Evolutionary conservation across 2,888 invertebrate genomes (phyloP), one percentile per base, ranked within the genome.

Genomic region (Erpobdella octoculata): DNA sequence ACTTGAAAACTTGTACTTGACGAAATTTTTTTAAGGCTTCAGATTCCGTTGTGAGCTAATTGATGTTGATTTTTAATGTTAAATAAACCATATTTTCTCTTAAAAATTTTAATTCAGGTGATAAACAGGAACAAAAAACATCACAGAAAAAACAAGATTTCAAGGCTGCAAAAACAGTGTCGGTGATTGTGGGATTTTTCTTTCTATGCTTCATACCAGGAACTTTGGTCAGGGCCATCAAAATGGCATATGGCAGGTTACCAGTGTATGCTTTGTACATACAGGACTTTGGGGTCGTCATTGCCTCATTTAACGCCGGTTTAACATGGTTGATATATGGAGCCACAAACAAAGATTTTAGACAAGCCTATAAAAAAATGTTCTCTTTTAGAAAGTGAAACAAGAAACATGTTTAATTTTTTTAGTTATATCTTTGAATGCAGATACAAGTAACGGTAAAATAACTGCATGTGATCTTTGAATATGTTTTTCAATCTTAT

Each of bases 161-260:
- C 31, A 62, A 62, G 33, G 62, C 62, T 6, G 62, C 62, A 35
- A 62, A 62, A 18, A 33, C 62, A 1, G 62, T 62, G 9, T 6
- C 62, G 5, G 9, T 62, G n/a, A 31, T 62, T 8, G 62, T 62
- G n/a, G 62, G 62, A 33, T 62, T 62, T 1, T 62, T 62, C 31
- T 62, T 28, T 12, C n/a, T 62, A 28, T 62, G 28, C 35, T 62
- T 28, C 31, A 8, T 35, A n/a, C 62, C 62, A 2, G 6, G 28
- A n/a, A 35, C 33, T 1, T n/a, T 62, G 2, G 35, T n/a, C 21
- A 62, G 62, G 33, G 31, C 31, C 9, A 35, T 62, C 31, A 62
- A 33, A 4, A 2, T 62, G 28, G 33, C 35, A n/a, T n/a, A 31
- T 35, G n/a, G 35, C 35, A 62, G n/a, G 31, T 15, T 25, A 21